phyloP scores from a whole-genome alignment of 2,113 vertebrate genomes.

The Seriola aureovittata region DNA sequence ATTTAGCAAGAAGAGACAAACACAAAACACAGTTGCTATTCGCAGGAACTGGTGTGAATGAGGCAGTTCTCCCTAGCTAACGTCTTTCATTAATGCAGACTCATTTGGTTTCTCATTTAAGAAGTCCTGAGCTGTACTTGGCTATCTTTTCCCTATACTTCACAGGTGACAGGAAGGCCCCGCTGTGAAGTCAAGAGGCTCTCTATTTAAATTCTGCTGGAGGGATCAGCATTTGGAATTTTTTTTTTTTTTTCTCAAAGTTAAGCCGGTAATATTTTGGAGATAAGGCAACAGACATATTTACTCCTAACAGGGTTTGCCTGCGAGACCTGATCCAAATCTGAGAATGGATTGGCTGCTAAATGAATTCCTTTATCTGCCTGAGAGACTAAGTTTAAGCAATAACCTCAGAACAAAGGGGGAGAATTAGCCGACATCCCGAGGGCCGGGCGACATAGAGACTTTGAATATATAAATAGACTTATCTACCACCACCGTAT shows the following conservation, averaged over 20 bases:
- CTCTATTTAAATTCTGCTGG: slow-evolving; percentile 55
- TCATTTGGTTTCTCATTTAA: slow-evolving; percentile 42
- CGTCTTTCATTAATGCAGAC: slow-evolving; percentile 19
- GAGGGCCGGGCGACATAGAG: slow-evolving; percentile 5
- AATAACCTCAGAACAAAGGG: slow-evolving; percentile 73
- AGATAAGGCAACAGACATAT: slow-evolving; percentile 75
- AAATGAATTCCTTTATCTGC: slow-evolving; percentile 80
- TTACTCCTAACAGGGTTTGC: slow-evolving; percentile 66
- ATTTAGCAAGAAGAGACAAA: slow-evolving; percentile 39
- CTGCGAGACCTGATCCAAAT: slow-evolving; percentile 74
- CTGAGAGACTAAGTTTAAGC: slow-evolving; percentile 63
- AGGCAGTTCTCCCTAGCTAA: slow-evolving; percentile 6
- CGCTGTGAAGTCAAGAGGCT: slow-evolving; percentile 52
- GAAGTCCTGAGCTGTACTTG: slow-evolving; percentile 22
- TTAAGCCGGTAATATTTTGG: slow-evolving; percentile 68
- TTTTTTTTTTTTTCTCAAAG: slow-evolving; percentile 4
- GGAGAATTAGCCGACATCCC: slow-evolving; percentile 62
- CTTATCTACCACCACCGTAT: slow-evolving; percentile 28
- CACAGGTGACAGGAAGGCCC: slow-evolving; percentile 34
- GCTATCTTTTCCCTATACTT: slow-evolving; percentile 36
- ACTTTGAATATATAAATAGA: slow-evolving; percentile 58
- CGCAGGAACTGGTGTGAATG: slow-evolving; percentile 12
- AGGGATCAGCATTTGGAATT: slow-evolving; percentile 42
- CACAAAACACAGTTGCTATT: slow-evolving; percentile 10
- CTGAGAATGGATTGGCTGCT: slow-evolving; percentile 68